Base-by-base conservation (phyloP, 2,888 invertebrate genomes). In the Apodemia mormo region DNA sequence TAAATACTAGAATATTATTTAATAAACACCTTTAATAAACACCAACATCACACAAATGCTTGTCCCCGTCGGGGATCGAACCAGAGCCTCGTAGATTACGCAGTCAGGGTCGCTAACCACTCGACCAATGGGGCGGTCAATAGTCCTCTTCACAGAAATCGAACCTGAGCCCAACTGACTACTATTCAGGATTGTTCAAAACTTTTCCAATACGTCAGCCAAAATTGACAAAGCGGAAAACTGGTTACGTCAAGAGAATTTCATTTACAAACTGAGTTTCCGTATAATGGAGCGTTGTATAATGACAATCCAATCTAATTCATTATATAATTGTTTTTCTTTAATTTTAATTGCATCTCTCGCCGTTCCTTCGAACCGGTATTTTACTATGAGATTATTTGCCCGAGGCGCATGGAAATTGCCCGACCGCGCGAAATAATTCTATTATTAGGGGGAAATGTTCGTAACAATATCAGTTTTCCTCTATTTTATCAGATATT, bases 311-410 rank as follows among this genome's bases (percentile, higher is more conserved):
- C 29, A 22, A 58, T 58, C 29, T 29, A 22, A 10, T 29, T 29
- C 29, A 58, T 58, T 30, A 30, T 10, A 33, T 58, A 58, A 58
- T 58, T 58, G 58, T 58, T 58, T 33, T 58, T 58, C 58, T 58
- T 58, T 33, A 58, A 58, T 58, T 58, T 58, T 58, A 58, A 58
- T 58, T 58, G 29, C 12, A 30, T 58, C 30, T 30, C 58, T 29
- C 58, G 10, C 10, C 9, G 58, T 30, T 58, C 58, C 58, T 58
- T 58, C 58, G 9, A 29, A 56, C 29, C 29, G 22, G 29, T 56
- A 29, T 56, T 56, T 56, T 56, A 56, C 22, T 56, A 29, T 56
- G 56, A 56, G 56, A 56, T 56, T 56, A 56, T 56, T 56, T 56
- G 56, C 56, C 56, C 9, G 56, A n/a, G 56, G 56, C 56, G 56